A percentile compares a stretch with the other conserved stretches of the same genome.
These are phyloP conservation scores for Cryptomyrus ogoouensis DNA, from an alignment of 2,113 vertebrate species.

Conservation along the genomic window DNA sequence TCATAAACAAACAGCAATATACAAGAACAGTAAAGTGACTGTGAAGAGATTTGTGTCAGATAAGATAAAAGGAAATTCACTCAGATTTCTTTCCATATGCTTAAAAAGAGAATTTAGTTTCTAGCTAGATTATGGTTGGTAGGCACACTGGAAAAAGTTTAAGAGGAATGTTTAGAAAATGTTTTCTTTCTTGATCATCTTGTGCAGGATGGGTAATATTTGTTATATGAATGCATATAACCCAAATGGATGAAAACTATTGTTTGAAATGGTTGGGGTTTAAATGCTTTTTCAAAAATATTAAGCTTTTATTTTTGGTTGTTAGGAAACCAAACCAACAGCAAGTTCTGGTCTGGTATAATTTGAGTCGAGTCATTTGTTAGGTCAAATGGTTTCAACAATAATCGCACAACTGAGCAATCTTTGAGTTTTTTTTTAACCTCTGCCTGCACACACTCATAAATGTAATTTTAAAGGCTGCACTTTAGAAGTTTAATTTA, in stretches of 20 bases:
- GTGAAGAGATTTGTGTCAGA: background rate
- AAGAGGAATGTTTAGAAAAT: background rate
- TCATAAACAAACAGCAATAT: background rate
- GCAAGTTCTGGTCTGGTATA: constrained; percentile 30
- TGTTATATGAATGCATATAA: background rate
- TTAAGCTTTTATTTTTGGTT: background rate
- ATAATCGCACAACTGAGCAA: constrained; percentile 26
- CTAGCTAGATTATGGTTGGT: background rate
- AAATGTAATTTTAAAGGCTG: background rate
- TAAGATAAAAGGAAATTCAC: background rate
- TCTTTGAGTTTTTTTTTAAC: constrained; percentile 23
- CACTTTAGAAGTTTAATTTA: background rate
- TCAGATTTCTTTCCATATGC: background rate
- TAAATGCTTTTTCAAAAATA: background rate
- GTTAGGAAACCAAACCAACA: background rate
- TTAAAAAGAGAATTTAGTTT: background rate
- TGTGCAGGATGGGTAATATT: background rate
- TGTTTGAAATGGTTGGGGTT: background rate
- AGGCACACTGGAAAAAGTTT: background rate
- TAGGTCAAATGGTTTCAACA: constrained; percentile 25
- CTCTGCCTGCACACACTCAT: constrained; percentile 13
- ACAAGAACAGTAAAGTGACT: background rate
- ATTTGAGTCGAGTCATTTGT: constrained; percentile 30
- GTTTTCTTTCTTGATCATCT: background rate
- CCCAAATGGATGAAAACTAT: background rate